Conservation (phyloP, 2,888 invertebrate species). For the Orchesellides sinensis region DNA sequence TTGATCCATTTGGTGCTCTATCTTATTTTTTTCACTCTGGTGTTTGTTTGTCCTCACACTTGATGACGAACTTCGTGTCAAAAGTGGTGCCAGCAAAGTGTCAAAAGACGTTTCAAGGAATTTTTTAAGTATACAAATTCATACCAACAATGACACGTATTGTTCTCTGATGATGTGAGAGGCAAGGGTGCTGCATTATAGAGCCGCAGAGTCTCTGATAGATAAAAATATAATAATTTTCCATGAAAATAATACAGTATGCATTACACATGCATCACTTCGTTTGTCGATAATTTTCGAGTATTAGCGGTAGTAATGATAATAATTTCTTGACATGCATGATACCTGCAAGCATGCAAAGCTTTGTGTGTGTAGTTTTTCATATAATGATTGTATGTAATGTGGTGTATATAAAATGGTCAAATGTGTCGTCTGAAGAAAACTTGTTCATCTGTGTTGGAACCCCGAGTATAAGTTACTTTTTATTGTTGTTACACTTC, state of each 20-base stretch:
- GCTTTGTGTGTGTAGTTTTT: conserved; percentile 13
- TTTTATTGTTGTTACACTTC: conserved; percentile 34
- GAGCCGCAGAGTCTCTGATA: no score
- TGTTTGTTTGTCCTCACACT: conserved; percentile 41
- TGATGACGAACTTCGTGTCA: conserved; percentile 57
- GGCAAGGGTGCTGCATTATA: neutral
- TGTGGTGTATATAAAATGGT: conserved; percentile 4
- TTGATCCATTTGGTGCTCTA: conserved; percentile 38
- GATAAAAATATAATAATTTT: conserved; percentile 7
- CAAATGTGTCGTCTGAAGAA: conserved; percentile 8
- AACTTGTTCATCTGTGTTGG: conserved; percentile 24
- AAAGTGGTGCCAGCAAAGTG: conserved; percentile 52
- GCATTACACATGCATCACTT: conserved; percentile 24
- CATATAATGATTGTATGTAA: conserved; percentile 6
- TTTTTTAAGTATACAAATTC: neutral
- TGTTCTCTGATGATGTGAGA: neutral
- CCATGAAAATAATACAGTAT: conserved; percentile 7
- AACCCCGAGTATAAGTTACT: conserved; percentile 32
- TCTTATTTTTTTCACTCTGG: conserved; percentile 29
- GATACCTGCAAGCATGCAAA: conserved; percentile 41
- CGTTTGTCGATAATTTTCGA: conserved; percentile 47
- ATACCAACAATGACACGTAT: neutral
- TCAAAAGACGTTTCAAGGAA: conserved; percentile 36
- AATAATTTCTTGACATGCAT: conserved; percentile 46
- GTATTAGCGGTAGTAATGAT: conserved; percentile 51